phyloP scores from a whole-genome alignment of 2,797 vertebrate genomes.

The Clarias fuscus region DNA sequence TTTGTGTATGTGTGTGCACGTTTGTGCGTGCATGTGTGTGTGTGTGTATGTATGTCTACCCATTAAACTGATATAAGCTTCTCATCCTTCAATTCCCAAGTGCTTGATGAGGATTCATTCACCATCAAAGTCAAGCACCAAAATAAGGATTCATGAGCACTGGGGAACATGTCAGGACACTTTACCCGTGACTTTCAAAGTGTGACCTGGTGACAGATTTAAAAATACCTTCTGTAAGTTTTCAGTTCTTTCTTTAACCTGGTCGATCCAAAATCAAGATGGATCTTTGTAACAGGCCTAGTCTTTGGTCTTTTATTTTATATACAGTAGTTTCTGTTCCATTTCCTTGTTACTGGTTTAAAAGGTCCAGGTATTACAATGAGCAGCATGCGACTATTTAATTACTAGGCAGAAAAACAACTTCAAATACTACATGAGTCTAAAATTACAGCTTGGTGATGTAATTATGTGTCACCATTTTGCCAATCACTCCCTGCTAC shows the following conservation, averaged over 20 bases:
- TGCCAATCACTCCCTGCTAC: neutral
- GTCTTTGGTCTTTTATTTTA: neutral
- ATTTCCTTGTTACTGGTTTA: neutral
- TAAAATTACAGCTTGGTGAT: slow-evolving; percentile 23
- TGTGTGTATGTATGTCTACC: neutral
- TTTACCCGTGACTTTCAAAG: neutral
- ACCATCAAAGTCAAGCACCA: slow-evolving; percentile 7
- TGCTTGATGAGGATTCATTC: neutral
- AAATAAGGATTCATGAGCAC: neutral
- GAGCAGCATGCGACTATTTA: neutral
- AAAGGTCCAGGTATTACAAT: neutral
- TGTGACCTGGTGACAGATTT: neutral
- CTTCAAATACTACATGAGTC: neutral
- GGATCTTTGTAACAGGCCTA: neutral
- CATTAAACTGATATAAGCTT: slow-evolving; percentile 31
- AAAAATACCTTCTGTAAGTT: neutral
- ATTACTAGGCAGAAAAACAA: slow-evolving; percentile 19
- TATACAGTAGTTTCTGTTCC: too few species aligned
- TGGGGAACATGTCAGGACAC: neutral
- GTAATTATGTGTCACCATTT: slow-evolving; percentile 23
- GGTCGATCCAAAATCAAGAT: neutral
- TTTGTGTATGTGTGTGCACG: slow-evolving; percentile 17
- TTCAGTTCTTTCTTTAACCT: neutral
- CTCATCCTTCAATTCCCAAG: neutral
- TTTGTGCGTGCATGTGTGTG: neutral